Conservation (phyloP, 37 sponge, comb jelly and placozoan species). For the Cladorhizidae sp. region DNA sequence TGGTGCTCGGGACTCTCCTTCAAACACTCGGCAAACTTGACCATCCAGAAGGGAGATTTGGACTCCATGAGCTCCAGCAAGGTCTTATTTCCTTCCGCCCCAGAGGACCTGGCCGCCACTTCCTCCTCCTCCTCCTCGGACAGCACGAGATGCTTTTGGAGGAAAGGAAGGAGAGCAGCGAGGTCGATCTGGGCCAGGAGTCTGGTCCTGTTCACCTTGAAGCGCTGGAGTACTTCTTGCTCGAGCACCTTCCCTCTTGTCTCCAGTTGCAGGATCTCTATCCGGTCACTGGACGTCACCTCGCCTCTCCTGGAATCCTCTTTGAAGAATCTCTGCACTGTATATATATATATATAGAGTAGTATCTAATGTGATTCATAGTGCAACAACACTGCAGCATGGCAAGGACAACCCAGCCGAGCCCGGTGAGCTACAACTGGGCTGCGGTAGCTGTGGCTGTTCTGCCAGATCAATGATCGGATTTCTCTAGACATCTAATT, state of each 20-base stretch:
- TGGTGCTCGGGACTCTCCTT: slow-evolving; percentile 18
- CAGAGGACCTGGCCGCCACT: neutral
- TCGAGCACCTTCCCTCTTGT: neutral
- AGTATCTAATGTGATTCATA: too few relatives aligned
- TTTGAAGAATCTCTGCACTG: slow-evolving; percentile 26
- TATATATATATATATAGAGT: neutral
- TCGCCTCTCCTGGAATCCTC: slow-evolving; percentile 15
- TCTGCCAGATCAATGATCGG: too few relatives aligned
- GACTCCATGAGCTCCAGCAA: neutral
- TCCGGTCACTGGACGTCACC: slow-evolving; percentile 10
- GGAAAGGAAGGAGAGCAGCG: slow-evolving; percentile 12
- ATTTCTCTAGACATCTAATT: too few relatives aligned
- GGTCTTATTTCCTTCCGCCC: neutral
- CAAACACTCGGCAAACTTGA: slow-evolving; percentile 27
- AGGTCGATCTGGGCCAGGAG: neutral
- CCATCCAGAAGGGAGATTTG: slow-evolving; percentile 6
- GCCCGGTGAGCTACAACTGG: too few relatives aligned
- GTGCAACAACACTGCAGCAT: too few relatives aligned
- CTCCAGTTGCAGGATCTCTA: slow-evolving; percentile 32
- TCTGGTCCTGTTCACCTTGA: slow-evolving; percentile 2
- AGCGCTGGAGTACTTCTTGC: neutral
- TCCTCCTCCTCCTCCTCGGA: slow-evolving; percentile 10
- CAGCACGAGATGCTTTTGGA: slow-evolving; percentile 22
- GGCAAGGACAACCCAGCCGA: too few relatives aligned
- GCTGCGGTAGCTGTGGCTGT: too few relatives aligned